Conservation (phyloP, 2,888 invertebrate genomes). For the Sympetrum striolatum region DNA sequence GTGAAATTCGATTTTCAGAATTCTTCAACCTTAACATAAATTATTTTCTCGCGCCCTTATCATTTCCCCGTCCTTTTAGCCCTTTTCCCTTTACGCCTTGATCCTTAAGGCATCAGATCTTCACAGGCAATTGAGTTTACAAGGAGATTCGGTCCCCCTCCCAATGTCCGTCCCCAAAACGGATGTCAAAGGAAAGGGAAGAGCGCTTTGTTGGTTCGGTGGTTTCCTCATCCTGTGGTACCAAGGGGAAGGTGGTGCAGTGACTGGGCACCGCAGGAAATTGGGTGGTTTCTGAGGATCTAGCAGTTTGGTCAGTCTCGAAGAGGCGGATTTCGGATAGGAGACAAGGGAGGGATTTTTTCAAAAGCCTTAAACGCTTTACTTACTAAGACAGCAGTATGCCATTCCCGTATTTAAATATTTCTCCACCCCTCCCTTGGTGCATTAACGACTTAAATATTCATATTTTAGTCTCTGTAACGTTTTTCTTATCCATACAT, state of each 20-base stretch:
- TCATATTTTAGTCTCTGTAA: too few relatives aligned
- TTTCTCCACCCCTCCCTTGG: too few relatives aligned
- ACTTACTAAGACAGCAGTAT: too few relatives aligned
- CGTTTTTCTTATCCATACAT: too few relatives aligned
- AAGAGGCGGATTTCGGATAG: background rate
- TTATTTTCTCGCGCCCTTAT: background rate
- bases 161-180: background rate
- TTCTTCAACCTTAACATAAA: too few relatives aligned
- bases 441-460: too few relatives aligned
- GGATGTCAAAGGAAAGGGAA: background rate
- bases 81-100: background rate
- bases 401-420: too few relatives aligned
- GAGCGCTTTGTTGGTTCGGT: background rate
- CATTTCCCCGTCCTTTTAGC: background rate
- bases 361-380: too few relatives aligned
- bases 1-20: too few relatives aligned
- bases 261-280: background rate
- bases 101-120: conserved; percentile 7
- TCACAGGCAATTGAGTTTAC: conserved; percentile 31
- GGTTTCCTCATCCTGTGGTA: background rate
- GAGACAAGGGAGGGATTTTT: background rate
- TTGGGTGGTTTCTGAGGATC: background rate
- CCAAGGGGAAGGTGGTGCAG: background rate
- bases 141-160: background rate
- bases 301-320: background rate